These are phyloP conservation scores for Corapipo altera DNA, from an alignment of 2,113 vertebrate genomes.

Conservation along the genomic window DNA sequence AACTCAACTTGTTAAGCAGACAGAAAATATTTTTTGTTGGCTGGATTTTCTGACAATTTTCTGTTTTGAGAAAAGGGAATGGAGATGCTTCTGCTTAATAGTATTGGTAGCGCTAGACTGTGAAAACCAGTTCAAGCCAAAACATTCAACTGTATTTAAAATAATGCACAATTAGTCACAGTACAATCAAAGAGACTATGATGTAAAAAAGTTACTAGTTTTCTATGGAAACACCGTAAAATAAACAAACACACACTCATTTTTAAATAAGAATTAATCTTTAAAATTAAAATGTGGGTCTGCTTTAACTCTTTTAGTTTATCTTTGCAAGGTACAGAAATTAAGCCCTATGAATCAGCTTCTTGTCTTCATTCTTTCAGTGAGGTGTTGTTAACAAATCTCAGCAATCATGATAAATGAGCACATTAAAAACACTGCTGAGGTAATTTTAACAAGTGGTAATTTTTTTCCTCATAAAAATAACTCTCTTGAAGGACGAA, in stretches of 20 bases:
- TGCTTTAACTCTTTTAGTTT: background rate
- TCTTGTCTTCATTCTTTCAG: background rate
- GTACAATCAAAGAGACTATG: background rate
- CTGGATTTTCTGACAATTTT: background rate
- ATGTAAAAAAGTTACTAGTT: background rate
- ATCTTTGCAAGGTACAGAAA: background rate
- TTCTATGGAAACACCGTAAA: background rate
- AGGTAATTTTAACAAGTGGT: background rate
- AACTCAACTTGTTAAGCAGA: background rate
- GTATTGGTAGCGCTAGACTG: no score
- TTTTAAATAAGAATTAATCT: background rate
- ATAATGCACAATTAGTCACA: background rate
- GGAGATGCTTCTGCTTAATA: background rate
- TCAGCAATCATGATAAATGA: background rate
- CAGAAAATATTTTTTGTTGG: background rate
- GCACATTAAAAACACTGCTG: background rate
- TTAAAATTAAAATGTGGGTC: background rate
- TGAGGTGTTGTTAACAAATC: background rate
- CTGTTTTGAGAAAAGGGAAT: background rate
- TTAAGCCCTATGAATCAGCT: background rate
- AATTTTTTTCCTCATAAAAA: background rate
- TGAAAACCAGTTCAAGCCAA: background rate
- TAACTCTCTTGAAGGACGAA: background rate
- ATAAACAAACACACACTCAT: background rate
- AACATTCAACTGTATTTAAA: background rate